phyloP scores from a whole-genome alignment of 2,888 invertebrate genomes.

The Meghimatium bilineatum region DNA sequence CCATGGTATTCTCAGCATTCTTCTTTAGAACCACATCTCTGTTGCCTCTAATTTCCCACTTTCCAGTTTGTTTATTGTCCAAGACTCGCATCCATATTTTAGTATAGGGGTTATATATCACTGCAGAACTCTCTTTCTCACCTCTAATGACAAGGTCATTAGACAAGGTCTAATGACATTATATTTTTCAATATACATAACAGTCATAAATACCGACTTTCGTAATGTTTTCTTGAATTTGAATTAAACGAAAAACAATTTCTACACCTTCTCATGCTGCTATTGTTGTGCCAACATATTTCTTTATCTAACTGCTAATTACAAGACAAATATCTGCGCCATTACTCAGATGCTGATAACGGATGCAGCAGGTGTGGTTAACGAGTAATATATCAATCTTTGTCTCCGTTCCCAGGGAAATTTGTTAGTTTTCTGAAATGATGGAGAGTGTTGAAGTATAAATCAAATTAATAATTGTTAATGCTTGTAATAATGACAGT shows the following conservation, averaged over 20 bases:
- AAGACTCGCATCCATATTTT: too few species aligned
- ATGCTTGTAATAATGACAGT: background rate
- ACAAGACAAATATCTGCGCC: background rate
- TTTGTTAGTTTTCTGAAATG: background rate
- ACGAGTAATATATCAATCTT: background rate
- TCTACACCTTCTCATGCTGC: background rate
- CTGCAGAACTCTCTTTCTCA: too few species aligned
- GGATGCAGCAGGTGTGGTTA: background rate
- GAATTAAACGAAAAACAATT: background rate
- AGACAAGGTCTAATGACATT: too few species aligned
- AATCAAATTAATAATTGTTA: background rate
- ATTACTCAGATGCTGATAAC: slow-evolving; percentile 4
- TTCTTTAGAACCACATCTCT: too few species aligned
- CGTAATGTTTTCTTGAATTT: background rate
- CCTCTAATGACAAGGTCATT: too few species aligned
- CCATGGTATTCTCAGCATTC: too few species aligned
- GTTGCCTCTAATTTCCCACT: too few species aligned
- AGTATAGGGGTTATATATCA: too few species aligned
- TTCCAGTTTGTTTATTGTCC: too few species aligned
- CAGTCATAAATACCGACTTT: background rate
- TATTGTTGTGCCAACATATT: background rate
- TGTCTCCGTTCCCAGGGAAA: background rate
- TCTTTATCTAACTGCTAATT: slow-evolving; percentile 8
- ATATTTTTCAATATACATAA: too few species aligned
- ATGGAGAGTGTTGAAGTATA: background rate